Evolutionary conservation across 2,797 vertebrate genomes (phyloP).

Genomic region (Adelosebastes latens): DNA sequence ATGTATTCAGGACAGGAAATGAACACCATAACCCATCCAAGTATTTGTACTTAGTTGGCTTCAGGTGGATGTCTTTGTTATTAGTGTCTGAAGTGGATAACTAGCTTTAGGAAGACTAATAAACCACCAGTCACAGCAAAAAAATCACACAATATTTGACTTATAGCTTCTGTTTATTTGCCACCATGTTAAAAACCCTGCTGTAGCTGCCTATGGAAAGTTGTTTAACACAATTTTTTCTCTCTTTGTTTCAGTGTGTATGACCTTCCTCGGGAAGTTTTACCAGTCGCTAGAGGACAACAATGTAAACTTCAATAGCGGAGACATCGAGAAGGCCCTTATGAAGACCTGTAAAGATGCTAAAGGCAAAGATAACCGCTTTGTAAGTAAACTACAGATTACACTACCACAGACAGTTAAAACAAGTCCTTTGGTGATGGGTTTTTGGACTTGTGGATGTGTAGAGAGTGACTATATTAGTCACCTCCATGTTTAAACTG

Average conservation of each 20-base stretch:
- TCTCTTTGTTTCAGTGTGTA: constrained; percentile 86
- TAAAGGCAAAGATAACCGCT: constrained; percentile 95
- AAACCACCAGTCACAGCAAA: neutral
- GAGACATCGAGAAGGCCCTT: constrained; percentile 89
- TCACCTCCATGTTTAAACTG: too few species aligned
- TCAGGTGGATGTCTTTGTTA: neutral
- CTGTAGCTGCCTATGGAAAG: neutral
- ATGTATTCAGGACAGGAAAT: too few species aligned
- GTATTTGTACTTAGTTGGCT: too few species aligned
- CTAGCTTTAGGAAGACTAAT: neutral
- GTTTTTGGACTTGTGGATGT: too few species aligned
- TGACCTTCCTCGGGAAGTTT: constrained; percentile 90
- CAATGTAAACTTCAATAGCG: constrained; percentile 85
- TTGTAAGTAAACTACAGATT: constrained; percentile 82
- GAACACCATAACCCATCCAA: too few species aligned
- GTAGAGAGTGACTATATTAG: too few species aligned
- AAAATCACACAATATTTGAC: neutral
- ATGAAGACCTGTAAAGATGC: constrained; percentile 88
- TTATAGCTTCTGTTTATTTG: neutral
- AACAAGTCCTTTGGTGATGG: too few species aligned
- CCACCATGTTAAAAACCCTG: neutral
- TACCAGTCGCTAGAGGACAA: constrained; percentile 90
- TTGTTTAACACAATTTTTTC: neutral
- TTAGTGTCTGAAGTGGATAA: neutral
- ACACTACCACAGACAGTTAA: too few species aligned